Percentiles rank a stretch among this genome's conserved stretches.
Evolutionary conservation across 2,888 invertebrate genomes (phyloP).

Genomic region (Xestia rhomboidea): DNA sequence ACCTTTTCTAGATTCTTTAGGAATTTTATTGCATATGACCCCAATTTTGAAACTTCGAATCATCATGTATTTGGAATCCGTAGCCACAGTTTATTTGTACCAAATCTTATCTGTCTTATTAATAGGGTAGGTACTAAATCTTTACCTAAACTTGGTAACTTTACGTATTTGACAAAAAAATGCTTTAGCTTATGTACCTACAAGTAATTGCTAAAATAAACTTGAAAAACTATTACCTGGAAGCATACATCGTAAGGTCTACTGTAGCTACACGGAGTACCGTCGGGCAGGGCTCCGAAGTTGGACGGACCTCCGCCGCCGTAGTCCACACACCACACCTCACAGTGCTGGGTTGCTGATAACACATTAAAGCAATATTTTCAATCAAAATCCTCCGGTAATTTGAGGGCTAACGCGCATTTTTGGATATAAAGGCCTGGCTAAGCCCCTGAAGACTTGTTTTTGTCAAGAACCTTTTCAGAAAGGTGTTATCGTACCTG

Average conservation of each 20-base stretch:
- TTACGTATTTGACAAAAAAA: neutral
- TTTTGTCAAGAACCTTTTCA: neutral
- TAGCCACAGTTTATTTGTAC: neutral
- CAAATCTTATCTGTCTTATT: neutral
- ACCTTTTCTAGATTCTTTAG: neutral
- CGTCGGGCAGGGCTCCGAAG: slow-evolving; percentile 83
- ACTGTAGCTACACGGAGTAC: slow-evolving; percentile 84
- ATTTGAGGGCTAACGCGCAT: neutral
- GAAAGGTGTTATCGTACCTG: neutral
- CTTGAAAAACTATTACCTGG: slow-evolving; percentile 74
- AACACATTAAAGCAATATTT: neutral
- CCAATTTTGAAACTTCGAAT: neutral
- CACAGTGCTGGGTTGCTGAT: slow-evolving; percentile 83
- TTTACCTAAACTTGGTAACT: neutral
- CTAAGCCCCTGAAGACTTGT: neutral
- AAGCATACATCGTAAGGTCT: slow-evolving; percentile 85
- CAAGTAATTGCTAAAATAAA: neutral
- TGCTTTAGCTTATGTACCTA: neutral
- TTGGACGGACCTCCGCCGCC: slow-evolving; percentile 80
- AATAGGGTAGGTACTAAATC: neutral
- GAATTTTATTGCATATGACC: neutral
- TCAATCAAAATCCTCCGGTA: neutral
- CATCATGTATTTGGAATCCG: neutral
- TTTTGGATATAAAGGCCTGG: neutral
- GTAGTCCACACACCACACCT: slow-evolving; percentile 85